Evolutionary conservation across 2,797 vertebrate species (phyloP).

Genomic region (Bovichtus diacanthus): DNA sequence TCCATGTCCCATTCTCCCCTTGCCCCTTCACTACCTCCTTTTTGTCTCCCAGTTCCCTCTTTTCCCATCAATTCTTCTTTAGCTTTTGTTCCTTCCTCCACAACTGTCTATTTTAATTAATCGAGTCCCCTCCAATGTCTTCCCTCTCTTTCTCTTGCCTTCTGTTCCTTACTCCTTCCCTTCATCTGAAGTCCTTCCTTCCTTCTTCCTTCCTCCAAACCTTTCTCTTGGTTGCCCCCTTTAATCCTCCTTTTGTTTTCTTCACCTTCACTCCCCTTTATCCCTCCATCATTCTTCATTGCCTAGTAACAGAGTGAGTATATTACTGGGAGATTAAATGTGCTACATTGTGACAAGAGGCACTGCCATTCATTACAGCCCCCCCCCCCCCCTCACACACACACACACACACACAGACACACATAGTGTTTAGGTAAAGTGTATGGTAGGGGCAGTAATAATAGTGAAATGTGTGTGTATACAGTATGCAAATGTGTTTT

Average conservation of each 20-base stretch:
- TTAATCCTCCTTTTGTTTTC: slow-evolving; percentile 22
- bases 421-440: background rate
- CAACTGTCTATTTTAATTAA: background rate
- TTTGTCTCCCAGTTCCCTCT: background rate
- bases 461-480: slow-evolving; percentile 7
- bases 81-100: background rate
- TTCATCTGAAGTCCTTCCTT: background rate
- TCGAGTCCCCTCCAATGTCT: background rate
- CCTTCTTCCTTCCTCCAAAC: background rate
- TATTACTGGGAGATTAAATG: slow-evolving; percentile 53
- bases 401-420: background rate
- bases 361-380: slow-evolving; percentile 40
- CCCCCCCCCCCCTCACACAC: no score
- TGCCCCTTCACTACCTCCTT: slow-evolving; percentile 1
- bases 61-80: slow-evolving; percentile 27
- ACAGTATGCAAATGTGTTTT: slow-evolving; percentile 37
- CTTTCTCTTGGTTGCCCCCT: background rate
- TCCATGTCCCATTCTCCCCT: slow-evolving; percentile 30
- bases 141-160: background rate
- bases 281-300: slow-evolving; percentile 28
- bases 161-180: background rate
- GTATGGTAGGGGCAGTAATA: slow-evolving; percentile 19
- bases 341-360: slow-evolving; percentile 13
- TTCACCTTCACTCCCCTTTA: slow-evolving; percentile 24
- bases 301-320: slow-evolving; percentile 32